Evolutionary conservation across 1,140 invertebrate species (phyloP), one percentile per base, ranked within the genome.

Genomic region (Platorchestia sp.): DNA sequence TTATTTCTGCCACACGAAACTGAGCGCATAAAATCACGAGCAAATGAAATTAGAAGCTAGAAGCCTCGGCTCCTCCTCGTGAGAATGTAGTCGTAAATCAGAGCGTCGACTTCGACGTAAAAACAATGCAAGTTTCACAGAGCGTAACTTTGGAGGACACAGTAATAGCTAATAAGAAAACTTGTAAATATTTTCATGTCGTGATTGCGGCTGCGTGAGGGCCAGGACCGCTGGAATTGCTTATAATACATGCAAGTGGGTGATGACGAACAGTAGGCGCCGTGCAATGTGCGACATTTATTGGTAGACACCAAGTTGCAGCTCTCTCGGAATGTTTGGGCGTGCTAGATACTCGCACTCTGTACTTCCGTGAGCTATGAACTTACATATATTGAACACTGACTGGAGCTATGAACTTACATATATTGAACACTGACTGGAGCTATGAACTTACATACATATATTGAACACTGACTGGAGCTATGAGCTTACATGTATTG

Each of bases 101-200:
- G 59, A 19, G 36, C 36, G 59, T 75, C 1, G 59, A 75, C 27
- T 19, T 75, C 59, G 27, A 75, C 36, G 59, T 75, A 75, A 75
- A 75, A 75, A 75, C 59, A 75, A 75, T 27, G 10, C 59, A 75
- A 14, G 27, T 1, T 36, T 75, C 59, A 75, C 59, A 10, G 59
- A 19, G 59, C 59, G 27, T 75, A 75, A 75, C 59, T 75, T 75
- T 75, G 14, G 59, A 36, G 59, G 27, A 75, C 59, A 75, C 14
- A 75, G 14, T 75, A 75, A 36, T 75, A 75, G 59, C 36, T 75
- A 10, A 75, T 10, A 75, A 75, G 59, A 75, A 75, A 75, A 75
- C 59, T 75, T 75, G 59, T 75, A 75, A 75, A 75, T 75, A 75
- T 75, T 75, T 75, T 75, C 59, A 75, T 75, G 59, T 75, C 59